phyloP scores from a whole-genome alignment of 2,113 vertebrate species.

The Perccottus glenii region DNA sequence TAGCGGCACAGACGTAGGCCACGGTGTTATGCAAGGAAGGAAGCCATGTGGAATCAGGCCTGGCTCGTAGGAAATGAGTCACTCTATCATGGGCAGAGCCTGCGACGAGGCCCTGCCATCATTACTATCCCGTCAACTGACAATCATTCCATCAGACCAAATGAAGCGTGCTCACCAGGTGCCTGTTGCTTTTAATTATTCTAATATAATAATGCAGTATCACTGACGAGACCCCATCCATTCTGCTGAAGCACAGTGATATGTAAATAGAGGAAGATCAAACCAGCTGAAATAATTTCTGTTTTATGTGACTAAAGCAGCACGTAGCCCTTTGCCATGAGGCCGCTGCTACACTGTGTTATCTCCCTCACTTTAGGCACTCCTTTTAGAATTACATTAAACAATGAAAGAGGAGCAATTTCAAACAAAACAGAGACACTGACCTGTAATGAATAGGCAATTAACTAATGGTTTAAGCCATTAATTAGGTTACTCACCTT shows the following conservation, averaged over 20 bases:
- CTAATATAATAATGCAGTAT: slow-evolving; percentile 55
- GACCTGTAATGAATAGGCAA: slow-evolving; percentile 33
- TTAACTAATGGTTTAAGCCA: background rate
- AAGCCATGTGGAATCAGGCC: slow-evolving; percentile 70
- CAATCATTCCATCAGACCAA: slow-evolving; percentile 59
- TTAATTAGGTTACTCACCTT: background rate
- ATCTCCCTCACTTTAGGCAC: slow-evolving; percentile 56
- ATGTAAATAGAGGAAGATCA: slow-evolving; percentile 56
- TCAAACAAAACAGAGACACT: slow-evolving; percentile 37
- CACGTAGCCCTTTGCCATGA: slow-evolving; percentile 45
- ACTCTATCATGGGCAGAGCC: slow-evolving; percentile 53
- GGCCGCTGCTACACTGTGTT: slow-evolving; percentile 45
- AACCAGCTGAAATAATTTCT: slow-evolving; percentile 62
- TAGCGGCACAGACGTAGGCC: slow-evolving; percentile 58
- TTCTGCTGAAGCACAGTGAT: slow-evolving; percentile 43
- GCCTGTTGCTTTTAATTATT: slow-evolving; percentile 64
- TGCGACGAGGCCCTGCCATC: slow-evolving; percentile 39
- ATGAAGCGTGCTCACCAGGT: slow-evolving; percentile 52
- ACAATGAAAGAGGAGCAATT: slow-evolving; percentile 44
- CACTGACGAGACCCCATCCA: slow-evolving; percentile 45
- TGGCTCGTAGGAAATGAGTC: slow-evolving; percentile 68
- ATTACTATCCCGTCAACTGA: slow-evolving; percentile 38
- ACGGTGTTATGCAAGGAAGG: slow-evolving; percentile 52
- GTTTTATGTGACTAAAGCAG: slow-evolving; percentile 56
- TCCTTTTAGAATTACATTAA: slow-evolving; percentile 46